These are phyloP conservation scores for Trichogramma evanescens DNA, from an alignment of 2,888 invertebrate genomes.

Conservation along the genomic window DNA sequence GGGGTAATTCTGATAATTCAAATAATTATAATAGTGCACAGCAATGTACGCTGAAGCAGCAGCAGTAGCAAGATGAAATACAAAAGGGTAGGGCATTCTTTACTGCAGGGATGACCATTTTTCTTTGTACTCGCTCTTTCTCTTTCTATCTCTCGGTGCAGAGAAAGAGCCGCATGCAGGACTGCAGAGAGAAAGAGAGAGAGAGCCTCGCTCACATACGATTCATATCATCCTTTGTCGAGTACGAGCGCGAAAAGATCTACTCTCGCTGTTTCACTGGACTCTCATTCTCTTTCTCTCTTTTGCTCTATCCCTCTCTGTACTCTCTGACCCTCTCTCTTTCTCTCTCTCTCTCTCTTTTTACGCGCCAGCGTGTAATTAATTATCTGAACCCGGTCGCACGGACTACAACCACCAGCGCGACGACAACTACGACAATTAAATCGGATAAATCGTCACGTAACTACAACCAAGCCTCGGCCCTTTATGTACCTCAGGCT, in stretches of 20 bases:
- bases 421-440: conserved; percentile 23
- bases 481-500: not conserved
- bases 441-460: conserved; percentile 31
- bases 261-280: too few species aligned
- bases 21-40: too few species aligned
- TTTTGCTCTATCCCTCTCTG: not conserved
- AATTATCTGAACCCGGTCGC: conserved; percentile 28
- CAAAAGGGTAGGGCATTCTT: too few species aligned
- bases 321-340: not conserved
- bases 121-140: conserved; percentile 7
- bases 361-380: conserved; percentile 23
- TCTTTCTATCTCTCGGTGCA: not conserved
- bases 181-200: not conserved
- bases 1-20: too few species aligned
- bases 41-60: too few species aligned
- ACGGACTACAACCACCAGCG: too few species aligned
- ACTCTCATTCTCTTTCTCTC: not conserved
- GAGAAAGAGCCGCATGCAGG: not conserved
- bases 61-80: too few species aligned
- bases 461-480: not conserved
- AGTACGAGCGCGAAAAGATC: not conserved
- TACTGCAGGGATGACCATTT: not conserved
- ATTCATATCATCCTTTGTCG: conserved; percentile 15
- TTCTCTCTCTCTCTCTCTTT: too few species aligned
- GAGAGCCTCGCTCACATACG: not conserved